Evolutionary conservation across 2,888 invertebrate species (phyloP).

Genomic region (Cordylochernes scorpioides): DNA sequence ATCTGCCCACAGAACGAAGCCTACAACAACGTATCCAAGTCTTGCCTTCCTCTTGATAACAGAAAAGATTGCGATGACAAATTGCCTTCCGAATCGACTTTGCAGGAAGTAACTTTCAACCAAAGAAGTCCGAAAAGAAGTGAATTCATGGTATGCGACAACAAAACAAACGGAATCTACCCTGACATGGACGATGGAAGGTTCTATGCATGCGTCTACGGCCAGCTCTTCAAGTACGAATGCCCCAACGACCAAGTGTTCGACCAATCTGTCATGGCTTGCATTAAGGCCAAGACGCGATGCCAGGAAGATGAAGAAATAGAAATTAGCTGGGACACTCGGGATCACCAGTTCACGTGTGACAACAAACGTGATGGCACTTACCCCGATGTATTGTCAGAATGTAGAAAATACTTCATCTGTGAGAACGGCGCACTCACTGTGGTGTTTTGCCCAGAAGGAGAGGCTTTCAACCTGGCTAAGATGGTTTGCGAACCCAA

Average conservation of each 20-base stretch:
- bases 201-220: conserved; percentile 13
- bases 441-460: conserved; percentile 10
- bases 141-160: conserved; percentile 2
- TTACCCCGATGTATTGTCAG: conserved; percentile 8
- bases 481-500: conserved; percentile 10
- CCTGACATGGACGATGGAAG: conserved; percentile 5
- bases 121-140: too few relatives aligned
- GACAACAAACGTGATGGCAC: conserved; percentile 6
- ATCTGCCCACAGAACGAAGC: conserved; percentile 5
- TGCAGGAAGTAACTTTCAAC: too few relatives aligned
- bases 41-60: too few relatives aligned
- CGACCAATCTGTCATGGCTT: conserved; percentile 1
- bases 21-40: conserved; percentile 3
- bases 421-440: conserved; percentile 9
- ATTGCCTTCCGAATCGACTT: too few relatives aligned
- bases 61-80: too few relatives aligned
- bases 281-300: not conserved
- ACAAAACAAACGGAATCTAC: conserved; percentile 4
- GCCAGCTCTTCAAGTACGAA: conserved; percentile 5
- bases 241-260: conserved; percentile 11
- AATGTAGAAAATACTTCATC: conserved; percentile 11
- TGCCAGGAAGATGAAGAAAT: too few relatives aligned
- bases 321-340: not conserved
- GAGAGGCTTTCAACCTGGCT: conserved; percentile 7
- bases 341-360: conserved; percentile 5